These are phyloP conservation scores for Protosalanx chinensis DNA, from an alignment of 2,797 vertebrate genomes.

Conservation along the genomic window DNA sequence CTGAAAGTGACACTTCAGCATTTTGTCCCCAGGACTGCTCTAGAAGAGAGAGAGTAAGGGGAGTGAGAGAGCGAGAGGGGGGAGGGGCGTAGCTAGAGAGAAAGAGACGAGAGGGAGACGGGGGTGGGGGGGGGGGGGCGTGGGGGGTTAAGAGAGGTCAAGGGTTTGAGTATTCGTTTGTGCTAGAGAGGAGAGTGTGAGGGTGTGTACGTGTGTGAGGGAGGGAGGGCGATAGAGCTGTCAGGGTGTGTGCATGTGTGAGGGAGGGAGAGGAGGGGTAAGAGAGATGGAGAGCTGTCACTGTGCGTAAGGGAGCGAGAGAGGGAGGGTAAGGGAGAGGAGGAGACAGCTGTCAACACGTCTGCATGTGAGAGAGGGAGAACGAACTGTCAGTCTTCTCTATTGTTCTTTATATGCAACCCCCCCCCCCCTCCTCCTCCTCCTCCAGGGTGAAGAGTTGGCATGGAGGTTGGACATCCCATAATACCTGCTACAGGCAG, in stretches of 20 bases:
- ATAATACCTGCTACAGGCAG: slow-evolving; percentile 34
- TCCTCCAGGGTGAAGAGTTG: background rate
- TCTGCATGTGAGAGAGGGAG: no score
- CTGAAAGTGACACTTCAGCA: slow-evolving; percentile 11
- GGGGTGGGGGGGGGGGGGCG: no score
- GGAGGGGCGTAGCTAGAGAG: slow-evolving; percentile 20
- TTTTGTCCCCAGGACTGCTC: background rate
- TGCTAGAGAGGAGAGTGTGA: no score
- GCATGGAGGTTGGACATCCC: slow-evolving; percentile 31
- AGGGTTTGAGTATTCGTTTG: no score
- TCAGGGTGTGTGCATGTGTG: no score
- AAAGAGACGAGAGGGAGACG: background rate
- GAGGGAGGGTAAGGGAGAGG: no score
- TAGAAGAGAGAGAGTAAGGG: slow-evolving; percentile 9
- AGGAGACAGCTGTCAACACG: no score
- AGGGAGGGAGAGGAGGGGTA: background rate
- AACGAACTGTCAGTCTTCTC: slow-evolving; percentile 8
- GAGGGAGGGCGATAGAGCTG: no score
- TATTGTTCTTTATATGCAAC: background rate
- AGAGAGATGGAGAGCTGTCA: background rate
- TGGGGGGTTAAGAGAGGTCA: no score
- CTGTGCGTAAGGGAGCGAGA: no score
- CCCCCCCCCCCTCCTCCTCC: background rate
- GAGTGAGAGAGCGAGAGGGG: background rate
- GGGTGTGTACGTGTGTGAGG: no score